These are phyloP conservation scores for Bos indicus DNA, from an alignment of 2,113 vertebrate species.

Conservation along the genomic window DNA sequence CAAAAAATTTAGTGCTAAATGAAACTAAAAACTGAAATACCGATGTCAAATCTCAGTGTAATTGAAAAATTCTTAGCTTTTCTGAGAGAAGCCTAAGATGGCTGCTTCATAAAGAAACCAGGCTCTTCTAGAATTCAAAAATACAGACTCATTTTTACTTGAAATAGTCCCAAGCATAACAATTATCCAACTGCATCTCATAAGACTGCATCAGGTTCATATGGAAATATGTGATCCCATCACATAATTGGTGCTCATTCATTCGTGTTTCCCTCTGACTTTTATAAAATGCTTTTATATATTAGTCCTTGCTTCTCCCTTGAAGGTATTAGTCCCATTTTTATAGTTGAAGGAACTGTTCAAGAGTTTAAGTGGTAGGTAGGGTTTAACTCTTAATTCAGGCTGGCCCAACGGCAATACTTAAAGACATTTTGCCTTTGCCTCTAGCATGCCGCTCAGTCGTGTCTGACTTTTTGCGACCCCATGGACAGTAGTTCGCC, in stretches of 20 bases:
- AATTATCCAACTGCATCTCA: not conserved
- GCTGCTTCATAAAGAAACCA: not conserved
- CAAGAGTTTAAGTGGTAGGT: not conserved
- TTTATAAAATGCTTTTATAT: not conserved
- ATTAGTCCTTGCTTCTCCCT: not conserved
- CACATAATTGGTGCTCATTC: not conserved
- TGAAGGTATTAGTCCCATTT: not conserved
- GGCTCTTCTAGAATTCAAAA: constrained; percentile 30
- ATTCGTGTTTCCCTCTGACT: not conserved
- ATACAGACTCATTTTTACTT: constrained; percentile 3
- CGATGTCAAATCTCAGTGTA: constrained; percentile 15
- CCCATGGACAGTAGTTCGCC: accelerated
- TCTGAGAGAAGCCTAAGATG: constrained; percentile 20
- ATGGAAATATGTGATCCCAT: not conserved
- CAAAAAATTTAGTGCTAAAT: constrained; percentile 27
- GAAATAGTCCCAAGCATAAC: not conserved
- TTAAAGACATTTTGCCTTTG: not conserved
- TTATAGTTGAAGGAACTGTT: constrained; percentile 4
- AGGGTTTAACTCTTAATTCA: not conserved
- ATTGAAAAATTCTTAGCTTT: constrained; percentile 30
- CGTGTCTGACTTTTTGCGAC: not conserved
- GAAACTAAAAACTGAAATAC: constrained; percentile 29
- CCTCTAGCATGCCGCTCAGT: not conserved
- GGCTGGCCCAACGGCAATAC: not conserved
- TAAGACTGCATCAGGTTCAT: not conserved